Evolutionary conservation across 2,888 invertebrate genomes (phyloP).

Genomic region (Tachina lurida): DNA sequence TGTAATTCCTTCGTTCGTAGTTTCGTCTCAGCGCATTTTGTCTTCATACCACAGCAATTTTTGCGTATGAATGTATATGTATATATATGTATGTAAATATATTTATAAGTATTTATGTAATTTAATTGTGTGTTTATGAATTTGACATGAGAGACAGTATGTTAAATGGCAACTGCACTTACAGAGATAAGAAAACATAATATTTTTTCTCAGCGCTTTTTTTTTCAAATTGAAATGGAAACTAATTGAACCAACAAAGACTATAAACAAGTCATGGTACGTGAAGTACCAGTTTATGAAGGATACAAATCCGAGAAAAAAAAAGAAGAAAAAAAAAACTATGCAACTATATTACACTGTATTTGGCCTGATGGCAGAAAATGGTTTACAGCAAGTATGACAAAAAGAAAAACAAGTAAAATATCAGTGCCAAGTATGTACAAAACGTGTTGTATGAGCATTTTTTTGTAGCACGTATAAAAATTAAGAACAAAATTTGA

Average conservation of each 20-base stretch:
- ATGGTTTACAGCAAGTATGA: constrained; percentile 10
- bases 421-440: not conserved
- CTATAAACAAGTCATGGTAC: constrained; percentile 39
- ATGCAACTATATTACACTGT: not conserved
- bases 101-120: not conserved
- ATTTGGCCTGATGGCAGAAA: constrained; percentile 24
- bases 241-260: constrained; percentile 66
- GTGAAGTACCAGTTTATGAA: constrained; percentile 19
- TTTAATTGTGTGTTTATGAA: not conserved
- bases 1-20: constrained; percentile 2
- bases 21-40: constrained; percentile 15
- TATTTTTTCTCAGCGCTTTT: constrained; percentile 21
- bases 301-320: constrained; percentile 13
- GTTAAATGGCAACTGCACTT: constrained; percentile 68
- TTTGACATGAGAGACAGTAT: constrained; percentile 43
- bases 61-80: not conserved
- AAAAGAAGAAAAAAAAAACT: constrained; percentile 22
- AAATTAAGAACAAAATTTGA: not conserved
- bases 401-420: constrained; percentile 22
- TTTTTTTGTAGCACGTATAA: not conserved
- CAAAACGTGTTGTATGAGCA: not conserved
- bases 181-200: constrained; percentile 63
- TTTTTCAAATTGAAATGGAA: constrained; percentile 63
- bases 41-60: not conserved
- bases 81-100: not conserved